These are phyloP conservation scores for Masticophis lateralis DNA, from an alignment of 2,797 vertebrate species.

Conservation along the genomic window DNA sequence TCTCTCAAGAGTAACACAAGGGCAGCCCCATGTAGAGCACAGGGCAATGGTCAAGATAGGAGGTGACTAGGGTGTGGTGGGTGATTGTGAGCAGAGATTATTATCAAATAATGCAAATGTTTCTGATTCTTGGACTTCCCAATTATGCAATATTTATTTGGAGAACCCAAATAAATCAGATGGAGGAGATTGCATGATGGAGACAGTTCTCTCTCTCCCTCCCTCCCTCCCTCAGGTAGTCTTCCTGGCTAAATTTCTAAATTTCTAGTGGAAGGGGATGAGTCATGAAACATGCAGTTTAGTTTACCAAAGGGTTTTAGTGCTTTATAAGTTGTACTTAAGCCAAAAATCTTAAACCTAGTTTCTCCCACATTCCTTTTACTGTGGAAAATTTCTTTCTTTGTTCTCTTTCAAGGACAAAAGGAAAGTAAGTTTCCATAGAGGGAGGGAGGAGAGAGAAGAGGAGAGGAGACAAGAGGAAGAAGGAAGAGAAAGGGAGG, in stretches of 20 bases:
- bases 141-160: background rate
- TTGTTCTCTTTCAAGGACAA: background rate
- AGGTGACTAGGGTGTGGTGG: background rate
- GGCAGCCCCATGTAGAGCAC: background rate
- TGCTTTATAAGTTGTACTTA: background rate
- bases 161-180: background rate
- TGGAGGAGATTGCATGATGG: background rate
- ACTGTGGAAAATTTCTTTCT: background rate
- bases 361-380: background rate
- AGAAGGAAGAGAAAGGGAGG: accelerated
- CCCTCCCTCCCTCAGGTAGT: too few relatives aligned
- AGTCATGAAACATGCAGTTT: background rate
- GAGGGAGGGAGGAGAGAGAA: too few relatives aligned
- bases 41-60: background rate
- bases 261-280: background rate
- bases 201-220: background rate
- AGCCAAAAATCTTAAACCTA: background rate
- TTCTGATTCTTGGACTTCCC: background rate
- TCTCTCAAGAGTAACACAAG: background rate
- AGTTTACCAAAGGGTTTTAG: background rate
- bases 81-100: background rate
- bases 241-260: background rate
- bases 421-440: background rate
- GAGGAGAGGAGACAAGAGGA: background rate
- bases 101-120: background rate